Conservation (phyloP, 2,797 vertebrate species). For the Adelosebastes latens region DNA sequence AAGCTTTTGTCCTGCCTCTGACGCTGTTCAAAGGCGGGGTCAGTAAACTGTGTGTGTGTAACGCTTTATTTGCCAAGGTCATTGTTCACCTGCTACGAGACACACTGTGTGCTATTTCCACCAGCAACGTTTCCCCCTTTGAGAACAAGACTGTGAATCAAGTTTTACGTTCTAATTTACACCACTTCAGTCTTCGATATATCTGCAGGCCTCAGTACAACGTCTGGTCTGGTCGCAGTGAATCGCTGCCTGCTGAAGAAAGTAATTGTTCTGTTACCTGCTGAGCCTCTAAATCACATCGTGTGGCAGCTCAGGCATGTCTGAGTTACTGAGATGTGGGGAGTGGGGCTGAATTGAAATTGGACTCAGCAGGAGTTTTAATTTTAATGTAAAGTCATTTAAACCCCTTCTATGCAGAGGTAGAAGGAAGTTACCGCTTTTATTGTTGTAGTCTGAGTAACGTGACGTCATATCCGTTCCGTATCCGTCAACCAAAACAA, state of each 20-base stretch:
- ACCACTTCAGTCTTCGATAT: neutral
- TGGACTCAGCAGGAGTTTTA: neutral
- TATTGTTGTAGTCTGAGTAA: too few species aligned
- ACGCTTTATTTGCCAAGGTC: slow-evolving; percentile 13
- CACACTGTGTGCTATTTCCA: neutral
- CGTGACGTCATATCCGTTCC: too few species aligned
- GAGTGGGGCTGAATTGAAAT: neutral
- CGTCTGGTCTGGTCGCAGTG: neutral
- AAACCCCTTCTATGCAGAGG: accelerated
- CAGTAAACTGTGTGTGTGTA: slow-evolving; percentile 4
- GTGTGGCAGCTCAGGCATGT: neutral
- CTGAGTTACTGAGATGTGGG: neutral
- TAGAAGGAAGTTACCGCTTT: too few species aligned
- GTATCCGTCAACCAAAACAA: too few species aligned
- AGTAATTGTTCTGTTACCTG: slow-evolving; percentile 10
- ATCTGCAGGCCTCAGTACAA: neutral
- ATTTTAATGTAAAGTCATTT: neutral
- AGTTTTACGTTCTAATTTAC: slow-evolving; percentile 1
- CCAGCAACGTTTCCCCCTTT: neutral
- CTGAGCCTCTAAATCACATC: slow-evolving; percentile 7
- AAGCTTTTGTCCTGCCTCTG: slow-evolving; percentile 59
- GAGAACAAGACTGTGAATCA: neutral
- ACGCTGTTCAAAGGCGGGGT: slow-evolving; percentile 23
- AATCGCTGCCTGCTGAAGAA: neutral
- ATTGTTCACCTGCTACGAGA: slow-evolving; percentile 14